phyloP scores from a whole-genome alignment of 2,888 invertebrate genomes.

The Oxyteleia sp. region DNA sequence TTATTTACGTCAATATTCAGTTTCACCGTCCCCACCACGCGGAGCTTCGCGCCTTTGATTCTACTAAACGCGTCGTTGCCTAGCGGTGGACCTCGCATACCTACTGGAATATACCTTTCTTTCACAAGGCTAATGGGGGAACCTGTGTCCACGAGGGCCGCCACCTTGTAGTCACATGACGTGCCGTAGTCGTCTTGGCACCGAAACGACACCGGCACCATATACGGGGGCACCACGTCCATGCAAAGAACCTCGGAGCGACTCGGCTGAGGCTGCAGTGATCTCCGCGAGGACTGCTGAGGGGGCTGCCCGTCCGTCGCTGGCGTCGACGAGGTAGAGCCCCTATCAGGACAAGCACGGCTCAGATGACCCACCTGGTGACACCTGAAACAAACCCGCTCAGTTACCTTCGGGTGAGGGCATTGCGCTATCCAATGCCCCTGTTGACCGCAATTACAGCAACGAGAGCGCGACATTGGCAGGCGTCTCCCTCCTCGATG shows the following conservation, averaged over 20 bases:
- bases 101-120: conserved; percentile 10
- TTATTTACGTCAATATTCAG: too few relatives aligned
- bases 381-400: conserved; percentile 33
- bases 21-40: too few relatives aligned
- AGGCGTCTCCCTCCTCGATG: background rate
- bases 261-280: too few relatives aligned
- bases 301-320: too few relatives aligned
- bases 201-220: background rate
- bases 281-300: too few relatives aligned
- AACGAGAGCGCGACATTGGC: background rate
- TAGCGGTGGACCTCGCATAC: conserved; percentile 8
- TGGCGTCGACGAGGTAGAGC: too few relatives aligned
- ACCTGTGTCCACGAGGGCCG: conserved; percentile 33
- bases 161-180: background rate
- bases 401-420: conserved; percentile 6
- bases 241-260: too few relatives aligned
- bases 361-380: conserved; percentile 21
- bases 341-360: conserved; percentile 15
- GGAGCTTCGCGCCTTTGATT: too few relatives aligned
- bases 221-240: too few relatives aligned
- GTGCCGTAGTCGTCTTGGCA: conserved; percentile 2
- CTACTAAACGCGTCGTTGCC: too few relatives aligned
- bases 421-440: background rate
- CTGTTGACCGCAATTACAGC: background rate
- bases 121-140: conserved; percentile 6